phyloP scores from a whole-genome alignment of 2,113 vertebrate species.

The Mustela nigripes region DNA sequence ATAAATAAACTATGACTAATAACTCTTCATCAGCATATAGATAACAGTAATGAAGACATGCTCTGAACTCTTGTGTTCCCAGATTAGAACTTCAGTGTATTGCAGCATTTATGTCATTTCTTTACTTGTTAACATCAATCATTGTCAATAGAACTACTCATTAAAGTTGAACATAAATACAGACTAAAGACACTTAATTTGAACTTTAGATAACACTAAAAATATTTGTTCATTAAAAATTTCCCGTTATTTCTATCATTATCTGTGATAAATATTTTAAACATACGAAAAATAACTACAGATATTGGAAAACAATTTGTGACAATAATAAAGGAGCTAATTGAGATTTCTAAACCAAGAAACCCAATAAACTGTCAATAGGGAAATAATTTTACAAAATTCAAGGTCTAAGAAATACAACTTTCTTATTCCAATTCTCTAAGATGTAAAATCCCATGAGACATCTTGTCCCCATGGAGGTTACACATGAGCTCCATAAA shows the following conservation, averaged over 20 bases:
- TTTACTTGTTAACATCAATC: slow-evolving; percentile 81
- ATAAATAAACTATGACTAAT: neutral
- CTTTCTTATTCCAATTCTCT: slow-evolving; percentile 48
- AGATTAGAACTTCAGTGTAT: slow-evolving; percentile 64
- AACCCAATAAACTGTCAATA: neutral
- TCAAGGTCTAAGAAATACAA: slow-evolving; percentile 66
- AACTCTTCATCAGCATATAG: neutral
- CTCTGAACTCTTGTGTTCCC: slow-evolving; percentile 63
- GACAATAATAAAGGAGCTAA: slow-evolving; percentile 35
- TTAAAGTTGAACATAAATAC: slow-evolving; percentile 85
- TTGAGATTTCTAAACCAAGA: slow-evolving; percentile 43
- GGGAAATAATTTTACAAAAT: slow-evolving; percentile 56
- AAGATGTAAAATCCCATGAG: slow-evolving; percentile 53
- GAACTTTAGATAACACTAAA: slow-evolving; percentile 83
- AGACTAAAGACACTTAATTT: slow-evolving; percentile 80
- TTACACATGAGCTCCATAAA: neutral
- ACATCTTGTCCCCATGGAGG: neutral
- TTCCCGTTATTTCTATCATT: neutral
- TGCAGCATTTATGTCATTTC: slow-evolving; percentile 81
- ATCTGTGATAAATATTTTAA: slow-evolving; percentile 48
- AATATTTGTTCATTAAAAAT: slow-evolving; percentile 68
- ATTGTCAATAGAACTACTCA: slow-evolving; percentile 83
- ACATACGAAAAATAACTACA: neutral
- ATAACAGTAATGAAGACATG: slow-evolving; percentile 67
- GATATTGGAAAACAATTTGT: slow-evolving; percentile 24